Evolutionary conservation across 2,113 vertebrate genomes (phyloP).

Genomic region (Erpornis zantholeuca): DNA sequence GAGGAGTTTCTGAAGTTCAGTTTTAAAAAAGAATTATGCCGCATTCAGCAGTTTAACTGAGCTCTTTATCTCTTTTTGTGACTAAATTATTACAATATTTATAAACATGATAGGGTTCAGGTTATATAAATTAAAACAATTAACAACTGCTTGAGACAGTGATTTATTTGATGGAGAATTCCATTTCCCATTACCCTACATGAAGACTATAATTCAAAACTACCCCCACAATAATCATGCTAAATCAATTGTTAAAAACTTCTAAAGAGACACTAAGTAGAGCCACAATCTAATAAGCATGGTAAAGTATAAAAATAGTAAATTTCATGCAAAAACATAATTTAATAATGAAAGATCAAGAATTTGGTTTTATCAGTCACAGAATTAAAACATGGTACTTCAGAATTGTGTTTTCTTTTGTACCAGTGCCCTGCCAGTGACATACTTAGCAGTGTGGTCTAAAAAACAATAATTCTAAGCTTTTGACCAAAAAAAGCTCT

Average conservation of each 20-base stretch:
- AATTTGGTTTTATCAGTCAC: constrained; percentile 34
- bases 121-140: neutral
- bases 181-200: neutral
- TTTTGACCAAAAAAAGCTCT: constrained; percentile 81
- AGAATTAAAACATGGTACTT: constrained; percentile 42
- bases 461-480: constrained; percentile 82
- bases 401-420: constrained; percentile 56
- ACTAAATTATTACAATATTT: neutral
- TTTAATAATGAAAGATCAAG: neutral
- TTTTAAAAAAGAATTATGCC: neutral
- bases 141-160: neutral
- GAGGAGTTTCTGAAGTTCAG: neutral
- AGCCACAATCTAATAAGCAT: neutral
- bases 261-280: neutral
- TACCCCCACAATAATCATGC: neutral
- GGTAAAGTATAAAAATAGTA: neutral
- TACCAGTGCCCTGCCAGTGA: constrained; percentile 56
- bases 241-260: neutral
- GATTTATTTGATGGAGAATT: neutral
- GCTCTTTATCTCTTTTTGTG: neutral
- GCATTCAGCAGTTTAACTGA: neutral
- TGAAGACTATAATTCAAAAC: neutral
- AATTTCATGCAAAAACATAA: neutral
- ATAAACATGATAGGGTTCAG: neutral
- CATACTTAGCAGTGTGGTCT: constrained; percentile 62